Evolutionary conservation across 2,797 vertebrate genomes (phyloP), one percentile per base, ranked within the genome.

Genomic region (Mionectes olivaceus): DNA sequence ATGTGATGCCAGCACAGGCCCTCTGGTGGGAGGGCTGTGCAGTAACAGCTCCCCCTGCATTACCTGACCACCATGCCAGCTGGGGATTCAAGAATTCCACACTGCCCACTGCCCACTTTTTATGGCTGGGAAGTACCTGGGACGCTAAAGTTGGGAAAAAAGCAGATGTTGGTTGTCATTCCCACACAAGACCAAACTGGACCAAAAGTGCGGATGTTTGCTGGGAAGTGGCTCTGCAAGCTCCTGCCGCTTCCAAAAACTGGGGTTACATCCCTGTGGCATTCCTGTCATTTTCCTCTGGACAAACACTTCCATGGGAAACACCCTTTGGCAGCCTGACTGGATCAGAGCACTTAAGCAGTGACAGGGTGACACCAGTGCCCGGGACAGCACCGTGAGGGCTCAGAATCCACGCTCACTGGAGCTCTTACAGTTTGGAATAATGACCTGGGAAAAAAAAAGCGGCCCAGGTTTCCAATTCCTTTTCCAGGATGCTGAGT

Each of bases 371-470:
- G 50, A 61, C 4, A 0, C 30, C 84, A 33, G 68, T 3, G 82
- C 52, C 74, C 1, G 0, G 8, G 61, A 30, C 5, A 10, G 57
- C 0, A 0, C 44, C 0, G 1, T 0, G 0, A 56, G 60, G 69
- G 46, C 68, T 61, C 1, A 2, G 60, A 49, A 55, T 0, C 18
- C 61, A 15, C 2, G 57, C 24, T 83, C 9, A 63, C 55, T 2
- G 56, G 3, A 95, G 79, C 68, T 33, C 74, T 52, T 52, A 8
- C 13, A 19, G 10, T 73, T 69, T 25, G 85, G 64, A 80, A 60
- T 55, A 52, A 77, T 1, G 18, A 55, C 68, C 35, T 17, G 13
- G 47, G 61, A 75, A 7, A 69, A 75, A 32, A 8, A 73, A 7
- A 4, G 13, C 60, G 83, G 60, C 55, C 63, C 55, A 53, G 59